These are phyloP conservation scores for Gadus macrocephalus DNA, from an alignment of 2,113 vertebrate species.

Conservation along the genomic window DNA sequence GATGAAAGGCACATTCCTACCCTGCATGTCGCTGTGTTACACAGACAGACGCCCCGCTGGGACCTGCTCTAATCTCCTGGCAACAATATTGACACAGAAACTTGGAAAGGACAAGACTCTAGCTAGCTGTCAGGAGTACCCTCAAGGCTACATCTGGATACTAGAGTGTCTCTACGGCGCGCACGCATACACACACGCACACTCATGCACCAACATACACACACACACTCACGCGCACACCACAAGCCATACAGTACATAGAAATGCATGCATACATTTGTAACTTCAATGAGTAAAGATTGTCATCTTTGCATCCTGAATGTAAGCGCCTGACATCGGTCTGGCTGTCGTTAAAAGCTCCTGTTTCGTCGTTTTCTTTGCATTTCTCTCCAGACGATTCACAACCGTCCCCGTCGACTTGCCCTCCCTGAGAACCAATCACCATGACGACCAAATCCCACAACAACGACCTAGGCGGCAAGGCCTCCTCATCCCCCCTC, in stretches of 20 bases:
- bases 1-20: constrained; percentile 72
- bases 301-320: no score
- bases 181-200: background rate
- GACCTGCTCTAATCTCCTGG: constrained; percentile 70
- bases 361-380: background rate
- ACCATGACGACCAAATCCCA: constrained; percentile 64
- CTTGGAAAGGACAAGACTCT: constrained; percentile 52
- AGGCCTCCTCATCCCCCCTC: constrained; percentile 77
- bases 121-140: constrained; percentile 30
- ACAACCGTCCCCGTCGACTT: constrained; percentile 4
- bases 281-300: no score
- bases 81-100: constrained; percentile 70
- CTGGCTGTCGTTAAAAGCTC: no score
- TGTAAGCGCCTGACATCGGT: no score
- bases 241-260: no score
- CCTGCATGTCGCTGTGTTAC: constrained; percentile 65
- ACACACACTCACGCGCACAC: background rate
- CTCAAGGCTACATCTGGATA: constrained; percentile 40
- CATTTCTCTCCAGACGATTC: constrained; percentile 40
- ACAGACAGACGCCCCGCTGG: constrained; percentile 65
- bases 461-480: constrained; percentile 66
- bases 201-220: background rate
- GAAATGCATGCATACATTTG: background rate
- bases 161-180: constrained; percentile 13
- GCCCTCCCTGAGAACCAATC: constrained; percentile 15